Conservation (phyloP, 1,140 invertebrate species). For the Drosophila paulistorum region DNA sequence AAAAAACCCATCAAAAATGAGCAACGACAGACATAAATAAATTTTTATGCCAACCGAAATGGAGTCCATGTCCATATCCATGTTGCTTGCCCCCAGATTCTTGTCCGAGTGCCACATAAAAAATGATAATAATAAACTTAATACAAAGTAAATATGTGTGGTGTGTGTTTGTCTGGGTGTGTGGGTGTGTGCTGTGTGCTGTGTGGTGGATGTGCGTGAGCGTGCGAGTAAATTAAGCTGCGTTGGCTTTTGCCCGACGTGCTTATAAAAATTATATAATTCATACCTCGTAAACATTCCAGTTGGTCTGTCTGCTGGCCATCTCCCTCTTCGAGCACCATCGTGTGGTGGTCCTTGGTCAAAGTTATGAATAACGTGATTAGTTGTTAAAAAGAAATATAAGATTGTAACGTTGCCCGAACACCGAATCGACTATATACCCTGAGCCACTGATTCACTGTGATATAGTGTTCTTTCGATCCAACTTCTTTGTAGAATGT, state of each 20-base stretch:
- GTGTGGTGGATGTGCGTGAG: conserved; percentile 41
- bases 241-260: conserved; percentile 58
- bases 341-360: conserved; percentile 34
- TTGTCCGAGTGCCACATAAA: conserved; percentile 59
- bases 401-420: background rate
- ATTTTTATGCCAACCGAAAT: conserved; percentile 51
- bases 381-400: conserved; percentile 66
- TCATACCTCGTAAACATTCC: conserved; percentile 79
- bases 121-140: conserved; percentile 80
- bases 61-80: conserved; percentile 14
- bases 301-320: conserved; percentile 23
- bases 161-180: conserved; percentile 50
- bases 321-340: background rate
- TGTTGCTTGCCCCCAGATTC: conserved; percentile 3
- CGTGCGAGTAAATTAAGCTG: conserved; percentile 75
- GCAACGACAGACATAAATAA: conserved; percentile 69
- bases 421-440: conserved; percentile 5
- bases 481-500: background rate
- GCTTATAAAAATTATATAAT: conserved; percentile 81
- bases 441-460: background rate
- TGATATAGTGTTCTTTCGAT: conserved; percentile 30
- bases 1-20: conserved; percentile 78
- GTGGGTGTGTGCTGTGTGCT: conserved; percentile 63
- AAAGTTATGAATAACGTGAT: conserved; percentile 79
- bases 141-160: conserved; percentile 73